phyloP scores from a whole-genome alignment of 1,140 invertebrate genomes.

The Saccostrea echinata region DNA sequence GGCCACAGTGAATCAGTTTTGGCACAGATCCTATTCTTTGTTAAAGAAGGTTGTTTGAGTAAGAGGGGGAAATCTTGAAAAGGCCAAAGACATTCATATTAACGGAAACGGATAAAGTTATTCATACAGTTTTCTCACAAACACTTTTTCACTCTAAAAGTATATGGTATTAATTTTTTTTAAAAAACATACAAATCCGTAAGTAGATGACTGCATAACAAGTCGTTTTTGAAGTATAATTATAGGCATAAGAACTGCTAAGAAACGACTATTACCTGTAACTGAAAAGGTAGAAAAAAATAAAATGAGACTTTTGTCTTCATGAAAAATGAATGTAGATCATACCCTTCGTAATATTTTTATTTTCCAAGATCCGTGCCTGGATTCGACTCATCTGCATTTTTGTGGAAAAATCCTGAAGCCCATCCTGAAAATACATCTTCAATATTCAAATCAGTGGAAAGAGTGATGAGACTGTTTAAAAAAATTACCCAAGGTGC shows the following conservation, averaged over 20 bases:
- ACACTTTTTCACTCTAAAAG: no score
- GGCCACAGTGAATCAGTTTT: slow-evolving; percentile 6
- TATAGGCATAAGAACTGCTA: no score
- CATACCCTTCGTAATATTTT: not conserved
- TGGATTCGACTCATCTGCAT: not conserved
- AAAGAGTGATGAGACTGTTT: not conserved
- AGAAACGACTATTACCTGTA: no score
- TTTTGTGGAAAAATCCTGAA: not conserved
- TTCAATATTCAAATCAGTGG: not conserved
- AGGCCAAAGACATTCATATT: not conserved
- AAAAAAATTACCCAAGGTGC: not conserved
- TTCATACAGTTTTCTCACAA: no score
- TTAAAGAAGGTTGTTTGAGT: not conserved
- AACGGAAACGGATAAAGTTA: not conserved
- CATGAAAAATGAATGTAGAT: not conserved
- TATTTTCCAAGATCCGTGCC: not conserved
- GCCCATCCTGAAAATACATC: not conserved
- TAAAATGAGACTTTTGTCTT: no score
- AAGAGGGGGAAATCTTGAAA: not conserved
- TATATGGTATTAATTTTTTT: no score
- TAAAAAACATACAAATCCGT: no score
- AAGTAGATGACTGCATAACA: no score
- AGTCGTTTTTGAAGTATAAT: no score
- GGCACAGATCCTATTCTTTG: not conserved
- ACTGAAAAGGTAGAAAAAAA: no score